Conservation (phyloP, 1,140 invertebrate genomes). For the Venustaconcha ellipsiformis region DNA sequence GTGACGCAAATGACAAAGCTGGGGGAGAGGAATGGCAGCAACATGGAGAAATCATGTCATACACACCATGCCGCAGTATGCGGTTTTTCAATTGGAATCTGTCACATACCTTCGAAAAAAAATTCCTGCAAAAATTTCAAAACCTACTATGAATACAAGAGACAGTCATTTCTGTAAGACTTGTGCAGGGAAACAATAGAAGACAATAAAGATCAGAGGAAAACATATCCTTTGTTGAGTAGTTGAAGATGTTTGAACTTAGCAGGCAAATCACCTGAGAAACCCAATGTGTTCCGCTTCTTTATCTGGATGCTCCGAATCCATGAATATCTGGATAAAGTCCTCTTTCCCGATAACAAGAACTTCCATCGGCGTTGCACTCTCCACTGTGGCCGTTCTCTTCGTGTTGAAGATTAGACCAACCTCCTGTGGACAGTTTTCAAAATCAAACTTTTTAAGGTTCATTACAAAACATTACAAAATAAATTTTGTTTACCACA, state of each 20-base stretch:
- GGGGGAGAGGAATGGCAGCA: too few species aligned
- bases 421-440: conserved; percentile 47
- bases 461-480: too few species aligned
- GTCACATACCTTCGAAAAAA: neutral
- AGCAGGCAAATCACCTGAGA: conserved; percentile 38
- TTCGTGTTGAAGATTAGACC: conserved; percentile 59
- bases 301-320: conserved; percentile 45
- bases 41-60: too few species aligned
- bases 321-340: conserved; percentile 65
- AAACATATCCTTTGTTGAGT: neutral
- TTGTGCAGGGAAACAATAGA: neutral
- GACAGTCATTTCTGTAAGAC: neutral
- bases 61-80: too few species aligned
- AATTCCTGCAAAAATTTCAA: neutral
- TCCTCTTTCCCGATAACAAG: conserved; percentile 61
- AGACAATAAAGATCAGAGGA: neutral
- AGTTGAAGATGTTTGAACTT: neutral
- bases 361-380: conserved; percentile 55
- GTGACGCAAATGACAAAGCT: too few species aligned
- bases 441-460: too few species aligned
- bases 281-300: conserved; percentile 58
- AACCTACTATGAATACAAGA: neutral
- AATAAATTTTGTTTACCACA: too few species aligned
- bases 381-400: conserved; percentile 64
- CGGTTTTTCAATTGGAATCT: too few species aligned